Percentiles rank a stretch among this genome's conserved stretches.
phyloP scores from a whole-genome alignment of 2,888 invertebrate species.

The Globia sparganii region DNA sequence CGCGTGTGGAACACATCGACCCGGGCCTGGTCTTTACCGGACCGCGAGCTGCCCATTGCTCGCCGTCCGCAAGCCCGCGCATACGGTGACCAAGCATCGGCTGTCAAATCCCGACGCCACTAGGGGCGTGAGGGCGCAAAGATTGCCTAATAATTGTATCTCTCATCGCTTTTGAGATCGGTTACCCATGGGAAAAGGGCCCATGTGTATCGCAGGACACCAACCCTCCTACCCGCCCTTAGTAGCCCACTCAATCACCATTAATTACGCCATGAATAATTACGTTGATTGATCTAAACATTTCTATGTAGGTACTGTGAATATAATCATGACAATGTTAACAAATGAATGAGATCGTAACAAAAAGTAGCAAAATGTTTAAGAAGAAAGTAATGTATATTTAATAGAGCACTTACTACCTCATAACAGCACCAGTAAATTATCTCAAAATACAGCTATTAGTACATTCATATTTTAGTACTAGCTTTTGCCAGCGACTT shows the following conservation, averaged over 20 bases:
- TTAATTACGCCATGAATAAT: constrained; percentile 58
- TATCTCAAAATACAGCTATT: constrained; percentile 41
- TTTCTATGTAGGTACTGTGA: neutral
- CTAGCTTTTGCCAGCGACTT: too few species aligned
- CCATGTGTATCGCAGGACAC: constrained; percentile 36
- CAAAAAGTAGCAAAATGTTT: constrained; percentile 2
- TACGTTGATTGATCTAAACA: constrained; percentile 33
- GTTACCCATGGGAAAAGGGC: constrained; percentile 25
- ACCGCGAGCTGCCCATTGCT: too few species aligned
- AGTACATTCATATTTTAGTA: constrained; percentile 38
- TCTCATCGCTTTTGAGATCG: constrained; percentile 31
- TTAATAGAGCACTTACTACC: constrained; percentile 41
- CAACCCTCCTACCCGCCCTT: constrained; percentile 35
- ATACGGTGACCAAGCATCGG: too few species aligned
- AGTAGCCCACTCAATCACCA: constrained; percentile 51
- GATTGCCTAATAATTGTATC: constrained; percentile 38
- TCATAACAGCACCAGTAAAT: constrained; percentile 43
- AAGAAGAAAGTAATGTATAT: constrained; percentile 32
- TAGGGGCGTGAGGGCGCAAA: too few species aligned
- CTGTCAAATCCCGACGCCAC: too few species aligned
- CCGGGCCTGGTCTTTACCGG: too few species aligned
- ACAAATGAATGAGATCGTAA: neutral
- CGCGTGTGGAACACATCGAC: too few species aligned
- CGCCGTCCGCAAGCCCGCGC: too few species aligned
- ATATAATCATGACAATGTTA: constrained; percentile 12